A percentile compares a stretch with the other conserved stretches of the same genome.
Conservation (phyloP, 2,113 vertebrate species). For the Gopherus evgoodei region DNA sequence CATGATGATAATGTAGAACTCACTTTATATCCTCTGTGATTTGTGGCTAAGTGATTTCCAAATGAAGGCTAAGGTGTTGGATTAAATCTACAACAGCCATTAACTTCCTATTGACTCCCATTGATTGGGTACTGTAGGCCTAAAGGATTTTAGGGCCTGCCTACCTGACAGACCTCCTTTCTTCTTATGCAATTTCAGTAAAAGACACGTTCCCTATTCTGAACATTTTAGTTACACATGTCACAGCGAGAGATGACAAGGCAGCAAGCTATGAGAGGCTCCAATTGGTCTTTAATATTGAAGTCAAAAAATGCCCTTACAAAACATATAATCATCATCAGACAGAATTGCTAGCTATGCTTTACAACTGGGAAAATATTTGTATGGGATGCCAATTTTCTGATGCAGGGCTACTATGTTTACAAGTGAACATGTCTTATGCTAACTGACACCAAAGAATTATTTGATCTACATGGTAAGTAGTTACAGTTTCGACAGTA, state of each 20-base stretch:
- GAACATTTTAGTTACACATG: not conserved
- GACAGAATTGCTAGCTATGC: not conserved
- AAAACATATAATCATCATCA: not conserved
- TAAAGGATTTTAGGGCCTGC: slow-evolving; percentile 22
- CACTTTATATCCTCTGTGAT: not conserved
- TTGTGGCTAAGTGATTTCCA: slow-evolving; percentile 11
- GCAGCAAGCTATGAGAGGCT: not conserved
- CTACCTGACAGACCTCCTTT: not conserved
- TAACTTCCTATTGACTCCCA: not conserved
- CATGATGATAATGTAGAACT: not conserved
- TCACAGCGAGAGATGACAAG: not conserved
- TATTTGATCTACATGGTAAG: not conserved
- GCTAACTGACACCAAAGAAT: slow-evolving; percentile 8
- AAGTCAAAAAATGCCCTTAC: slow-evolving; percentile 3
- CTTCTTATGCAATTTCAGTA: not conserved
- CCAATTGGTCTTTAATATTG: not conserved
- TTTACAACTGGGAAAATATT: not conserved
- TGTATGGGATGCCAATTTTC: not conserved
- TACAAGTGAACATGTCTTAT: not conserved
- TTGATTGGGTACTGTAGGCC: not conserved
- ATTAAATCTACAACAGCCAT: not conserved
- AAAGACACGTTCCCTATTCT: not conserved
- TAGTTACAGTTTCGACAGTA: not conserved
- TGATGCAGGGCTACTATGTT: not conserved
- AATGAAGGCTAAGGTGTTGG: not conserved